Evolutionary conservation across 2,797 vertebrate species (phyloP), one percentile per base, ranked within the genome.

Genomic region (Uromys caudimaculatus): DNA sequence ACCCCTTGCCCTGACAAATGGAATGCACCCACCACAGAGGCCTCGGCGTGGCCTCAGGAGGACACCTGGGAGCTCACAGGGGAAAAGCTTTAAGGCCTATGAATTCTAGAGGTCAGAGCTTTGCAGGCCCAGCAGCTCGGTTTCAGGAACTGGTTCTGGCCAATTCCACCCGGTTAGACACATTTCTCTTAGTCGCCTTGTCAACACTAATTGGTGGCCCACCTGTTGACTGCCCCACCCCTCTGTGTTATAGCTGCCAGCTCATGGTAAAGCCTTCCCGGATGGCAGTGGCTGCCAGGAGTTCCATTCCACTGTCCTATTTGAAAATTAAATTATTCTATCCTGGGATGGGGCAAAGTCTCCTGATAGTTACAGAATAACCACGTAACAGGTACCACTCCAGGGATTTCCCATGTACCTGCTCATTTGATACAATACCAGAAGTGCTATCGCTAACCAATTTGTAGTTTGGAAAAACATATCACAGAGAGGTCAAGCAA

Each of bases 1-100:
- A 92, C 92, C 21, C 3, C n/a, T 12, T 0, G 54, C 95, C 96
- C 88, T 79, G 94, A 94, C 96, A 97, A 97, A 94, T 95, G 97
- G 90, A 88, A 76, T 69, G 73, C 8, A 19, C 92, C 58, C 90
- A 35, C 90, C 78, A 64, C 94, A 91, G 96, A 94, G 85, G 93
- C 44, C 73, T 38, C 44, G 73, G 6, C 7, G 9, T 6, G 38
- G 73, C n/a, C 38, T n/a, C 87, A 1, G 0, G 29, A 56, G 75
- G 92, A 56, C 89, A 35, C 73, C 93, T 62, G 21, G 32, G 87
- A 90, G 54, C 77, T 95, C 89, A 92, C 76, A 54, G 79, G n/a
- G 32, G 44, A 38, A 89, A 64, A 27, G 19, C 44, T 64, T 93
- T 4, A 47, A 41, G 88, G n/a, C 47, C 60, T n/a, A 8, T 29